Percentiles rank a stretch among this genome's conserved stretches.
phyloP scores from a whole-genome alignment of 2,797 vertebrate species.

The Neoniphon sammara region DNA sequence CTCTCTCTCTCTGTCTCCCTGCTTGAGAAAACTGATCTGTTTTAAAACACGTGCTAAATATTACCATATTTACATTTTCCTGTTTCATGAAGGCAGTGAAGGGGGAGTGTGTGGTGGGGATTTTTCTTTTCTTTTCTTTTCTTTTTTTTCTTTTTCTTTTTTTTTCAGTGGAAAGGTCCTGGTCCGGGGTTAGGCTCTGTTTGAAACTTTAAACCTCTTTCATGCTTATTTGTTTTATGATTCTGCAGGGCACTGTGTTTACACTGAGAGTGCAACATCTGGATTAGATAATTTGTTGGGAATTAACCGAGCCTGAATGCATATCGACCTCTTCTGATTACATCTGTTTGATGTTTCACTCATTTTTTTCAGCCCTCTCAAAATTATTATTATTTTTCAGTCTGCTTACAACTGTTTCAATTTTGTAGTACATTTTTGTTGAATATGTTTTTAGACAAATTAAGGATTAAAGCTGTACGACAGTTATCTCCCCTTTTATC shows the following conservation, averaged over 20 bases:
- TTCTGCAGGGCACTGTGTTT: slow-evolving; percentile 93
- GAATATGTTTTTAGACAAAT: slow-evolving; percentile 58
- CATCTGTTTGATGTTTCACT: slow-evolving; percentile 82
- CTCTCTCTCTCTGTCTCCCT: slow-evolving; percentile 69
- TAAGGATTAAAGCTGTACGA: slow-evolving; percentile 54
- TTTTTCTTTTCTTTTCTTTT: slow-evolving; percentile 67
- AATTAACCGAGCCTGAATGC: slow-evolving; percentile 90
- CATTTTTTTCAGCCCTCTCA: slow-evolving; percentile 60
- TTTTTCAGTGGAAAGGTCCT: slow-evolving; percentile 81
- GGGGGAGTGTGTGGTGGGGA: slow-evolving; percentile 73
- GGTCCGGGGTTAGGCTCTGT: slow-evolving; percentile 83
- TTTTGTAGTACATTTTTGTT: slow-evolving; percentile 49
- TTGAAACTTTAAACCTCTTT: slow-evolving; percentile 93
- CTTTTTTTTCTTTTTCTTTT: slow-evolving; percentile 54
- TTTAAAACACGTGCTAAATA: slow-evolving; percentile 88
- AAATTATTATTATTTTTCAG: slow-evolving; percentile 54
- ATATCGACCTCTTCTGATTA: slow-evolving; percentile 90
- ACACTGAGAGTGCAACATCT: slow-evolving; percentile 94
- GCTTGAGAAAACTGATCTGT: slow-evolving; percentile 86
- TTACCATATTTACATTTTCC: slow-evolving; percentile 90
- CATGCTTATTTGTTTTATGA: slow-evolving; percentile 98
- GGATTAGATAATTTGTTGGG: slow-evolving; percentile 99
- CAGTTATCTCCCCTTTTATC: slow-evolving; percentile 48
- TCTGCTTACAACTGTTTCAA: slow-evolving; percentile 36
- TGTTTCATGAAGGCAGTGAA: slow-evolving; percentile 85